Base-by-base conservation (phyloP, 1,140 invertebrate species). In the Tribolium madens region DNA sequence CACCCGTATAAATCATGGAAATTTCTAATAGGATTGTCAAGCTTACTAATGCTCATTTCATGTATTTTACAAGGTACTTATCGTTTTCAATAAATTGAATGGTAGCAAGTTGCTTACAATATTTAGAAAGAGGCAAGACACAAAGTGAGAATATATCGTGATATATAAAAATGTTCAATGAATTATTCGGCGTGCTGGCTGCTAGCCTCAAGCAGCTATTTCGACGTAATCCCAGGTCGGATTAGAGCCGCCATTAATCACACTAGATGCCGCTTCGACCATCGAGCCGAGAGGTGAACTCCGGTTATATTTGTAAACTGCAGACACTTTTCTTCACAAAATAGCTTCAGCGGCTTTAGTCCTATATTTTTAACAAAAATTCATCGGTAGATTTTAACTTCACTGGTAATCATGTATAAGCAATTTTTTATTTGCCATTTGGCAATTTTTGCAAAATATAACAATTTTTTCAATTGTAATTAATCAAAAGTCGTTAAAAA, bases 211-310 rank as follows among this genome's bases (percentile, higher is more conserved):
- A 72, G 70, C 46, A 72, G 70, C 70, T 72, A 72, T 72, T 72
- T 52, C 70, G 50, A 52, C 70, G 70, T 72, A 72, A 72, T 72
- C 70, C 70, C 42, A 60, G 75, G 64, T 57, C 48, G 68, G 75
- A 76, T 76, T 76, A 75, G 73, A 53, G 64, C 47, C 48, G 73
- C 75, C 70, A 79, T 79, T 79, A 79, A 79, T 79, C 78, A 79
- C 72, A 75, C 52, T 52, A 71, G 42, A 70, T 75, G 69, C 57
- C 60, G 70, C 60, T 78, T 79, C 73, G 53, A 70, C 77, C 76
- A 70, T 70, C 64, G 69, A 77, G 78, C 78, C 78, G 78, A 79
- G 74, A 79, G 64, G 78, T 78, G 76, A 77, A 78, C 72, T 77
- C 60, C 71, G 68, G 64, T 52, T 72, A 72, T 78, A 75, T 64